These are phyloP conservation scores for Oreochromis tanganicae DNA, from an alignment of 2,113 vertebrate genomes.

Conservation along the genomic window DNA sequence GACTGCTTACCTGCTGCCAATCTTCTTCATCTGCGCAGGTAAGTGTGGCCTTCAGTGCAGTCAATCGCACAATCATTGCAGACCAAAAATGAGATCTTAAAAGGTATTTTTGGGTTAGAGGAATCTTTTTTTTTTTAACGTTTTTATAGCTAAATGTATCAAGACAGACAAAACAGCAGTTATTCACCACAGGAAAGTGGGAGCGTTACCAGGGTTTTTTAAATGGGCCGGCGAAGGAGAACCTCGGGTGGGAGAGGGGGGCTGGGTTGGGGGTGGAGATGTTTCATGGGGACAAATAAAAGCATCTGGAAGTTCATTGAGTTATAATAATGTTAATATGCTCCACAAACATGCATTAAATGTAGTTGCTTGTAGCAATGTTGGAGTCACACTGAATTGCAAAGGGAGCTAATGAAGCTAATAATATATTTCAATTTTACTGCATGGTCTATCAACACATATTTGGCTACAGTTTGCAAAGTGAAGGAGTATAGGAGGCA, in stretches of 20 bases:
- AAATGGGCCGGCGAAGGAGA: not conserved
- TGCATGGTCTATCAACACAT: not conserved
- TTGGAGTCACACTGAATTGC: not conserved
- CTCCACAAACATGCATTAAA: not conserved
- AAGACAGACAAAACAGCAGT: no score
- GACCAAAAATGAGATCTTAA: not conserved
- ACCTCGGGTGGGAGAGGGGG: not conserved
- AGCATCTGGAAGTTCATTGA: not conserved
- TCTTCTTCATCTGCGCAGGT: slow-evolving; percentile 33
- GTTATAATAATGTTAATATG: not conserved
- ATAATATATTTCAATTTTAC: not conserved
- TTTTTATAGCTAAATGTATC: not conserved
- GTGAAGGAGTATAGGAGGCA: not conserved
- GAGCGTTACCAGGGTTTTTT: not conserved
- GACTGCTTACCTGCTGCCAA: not conserved
- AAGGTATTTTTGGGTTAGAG: not conserved
- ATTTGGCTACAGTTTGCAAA: not conserved
- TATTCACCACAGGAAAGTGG: not conserved
- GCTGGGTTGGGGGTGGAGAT: not conserved
- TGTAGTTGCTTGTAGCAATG: not conserved
- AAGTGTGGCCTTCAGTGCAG: not conserved
- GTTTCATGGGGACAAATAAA: not conserved
- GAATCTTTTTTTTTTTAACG: accelerated
- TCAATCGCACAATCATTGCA: not conserved
- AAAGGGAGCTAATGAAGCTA: not conserved